These are phyloP conservation scores for Chinchilla lanigera DNA, from an alignment of 2,113 vertebrate genomes.

Conservation along the genomic window DNA sequence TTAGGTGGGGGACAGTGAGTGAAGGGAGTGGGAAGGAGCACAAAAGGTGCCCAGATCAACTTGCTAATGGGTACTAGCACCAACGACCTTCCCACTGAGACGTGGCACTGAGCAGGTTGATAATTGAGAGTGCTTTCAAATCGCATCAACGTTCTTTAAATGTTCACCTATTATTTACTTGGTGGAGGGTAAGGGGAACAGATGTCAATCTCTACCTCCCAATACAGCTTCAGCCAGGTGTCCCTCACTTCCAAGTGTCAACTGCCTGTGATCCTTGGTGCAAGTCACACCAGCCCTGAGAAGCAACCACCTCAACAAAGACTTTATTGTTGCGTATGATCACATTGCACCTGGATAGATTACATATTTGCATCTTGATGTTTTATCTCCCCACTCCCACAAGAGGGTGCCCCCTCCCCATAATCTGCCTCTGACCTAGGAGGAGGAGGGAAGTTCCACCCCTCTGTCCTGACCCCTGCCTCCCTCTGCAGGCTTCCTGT, in stretches of 20 bases:
- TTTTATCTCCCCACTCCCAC: not conserved
- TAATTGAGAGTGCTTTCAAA: conserved; percentile 10
- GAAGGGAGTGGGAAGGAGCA: not conserved
- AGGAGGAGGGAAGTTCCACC: not conserved
- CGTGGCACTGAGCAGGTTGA: not conserved
- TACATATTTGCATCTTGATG: not conserved
- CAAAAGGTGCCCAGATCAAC: not conserved
- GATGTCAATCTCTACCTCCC: not conserved
- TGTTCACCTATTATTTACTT: not conserved
- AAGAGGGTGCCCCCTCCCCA: not conserved
- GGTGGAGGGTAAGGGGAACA: not conserved
- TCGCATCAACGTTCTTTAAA: not conserved
- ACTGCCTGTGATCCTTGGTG: not conserved
- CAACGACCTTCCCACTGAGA: not conserved
- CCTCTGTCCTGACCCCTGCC: not conserved
- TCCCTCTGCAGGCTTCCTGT: conserved; percentile 90
- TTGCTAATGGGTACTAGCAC: not conserved
- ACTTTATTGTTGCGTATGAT: not conserved
- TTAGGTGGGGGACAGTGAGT: not conserved
- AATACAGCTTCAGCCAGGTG: not conserved
- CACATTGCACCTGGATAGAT: not conserved
- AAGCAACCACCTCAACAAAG: not conserved
- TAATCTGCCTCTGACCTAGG: not conserved
- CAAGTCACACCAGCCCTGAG: not conserved
- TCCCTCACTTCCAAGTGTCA: not conserved